Evolutionary conservation across 2,888 invertebrate genomes (phyloP), one percentile per base, ranked within the genome.

Genomic region (Nomada hirtipes): DNA sequence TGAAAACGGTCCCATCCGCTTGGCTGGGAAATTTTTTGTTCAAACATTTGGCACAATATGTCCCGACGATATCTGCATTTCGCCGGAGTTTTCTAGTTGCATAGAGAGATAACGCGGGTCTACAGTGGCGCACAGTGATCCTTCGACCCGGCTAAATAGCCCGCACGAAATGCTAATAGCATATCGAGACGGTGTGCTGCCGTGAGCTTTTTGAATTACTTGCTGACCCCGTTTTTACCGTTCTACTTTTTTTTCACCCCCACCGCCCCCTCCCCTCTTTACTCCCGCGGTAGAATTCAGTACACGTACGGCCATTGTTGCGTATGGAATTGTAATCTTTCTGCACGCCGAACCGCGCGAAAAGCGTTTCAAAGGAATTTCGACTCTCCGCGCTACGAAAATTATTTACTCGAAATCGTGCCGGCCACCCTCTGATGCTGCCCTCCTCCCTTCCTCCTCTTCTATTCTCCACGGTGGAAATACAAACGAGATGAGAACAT

Each of bases 191-290:
- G 29, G 3, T 23, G 15, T 64, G 78, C 73, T 67, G 74, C 72
- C 47, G 68, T 71, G 68, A 86, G 87, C 86, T 85, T 85, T 85
- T 78, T 72, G 77, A 85, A 86, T 83, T 79, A 79, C 78, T 60
- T 65, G 65, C 65, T 85, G 87, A 83, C 86, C 85, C 70, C 73
- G 52, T 87, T 86, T 64, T 73, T 71, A 79, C 63, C 20, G 68
- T 78, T 68, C 79, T 76, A 80, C 71, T 77, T 84, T 82, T 76
- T 72, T 74, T 20, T 67, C 0, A 26, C 15, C 42, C 20, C 47
- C 20, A 7, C 18, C 29, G 23, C 7, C 18, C 18, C 20, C 15
- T 18, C 47, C 20, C 26, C 20, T 10, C 57, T 57, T 26, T 26
- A 20, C 57, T 57, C 9, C 69, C 10, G n/a, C 44, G 26, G 60